Evolutionary conservation across 2,888 invertebrate genomes (phyloP).

Genomic region (Tetrapedia diversipes): DNA sequence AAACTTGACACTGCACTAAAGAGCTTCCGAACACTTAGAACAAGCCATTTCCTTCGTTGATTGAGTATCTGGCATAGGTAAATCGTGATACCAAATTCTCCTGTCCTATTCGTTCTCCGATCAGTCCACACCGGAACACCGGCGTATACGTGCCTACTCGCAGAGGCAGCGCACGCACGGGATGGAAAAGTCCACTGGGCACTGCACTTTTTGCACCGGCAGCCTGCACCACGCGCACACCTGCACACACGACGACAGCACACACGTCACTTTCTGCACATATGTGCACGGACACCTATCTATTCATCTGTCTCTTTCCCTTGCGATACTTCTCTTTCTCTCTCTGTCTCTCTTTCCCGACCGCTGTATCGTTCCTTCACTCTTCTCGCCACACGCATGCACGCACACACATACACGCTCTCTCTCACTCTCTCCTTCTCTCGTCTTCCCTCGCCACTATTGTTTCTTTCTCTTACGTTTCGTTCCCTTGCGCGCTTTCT

Average conservation of each 20-base stretch:
- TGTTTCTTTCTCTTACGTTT: conserved; percentile 33
- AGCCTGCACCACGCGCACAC: conserved; percentile 65
- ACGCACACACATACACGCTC: too few relatives aligned
- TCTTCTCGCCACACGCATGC: conserved; percentile 14
- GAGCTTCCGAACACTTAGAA: neutral
- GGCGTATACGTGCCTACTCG: conserved; percentile 53
- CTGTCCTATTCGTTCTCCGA: conserved; percentile 39
- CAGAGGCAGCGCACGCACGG: conserved; percentile 60
- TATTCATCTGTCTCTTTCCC: conserved; percentile 40
- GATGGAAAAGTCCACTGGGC: conserved; percentile 72
- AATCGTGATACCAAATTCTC: neutral
- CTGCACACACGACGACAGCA: conserved; percentile 52
- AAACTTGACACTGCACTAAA: neutral
- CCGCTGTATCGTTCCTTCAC: conserved; percentile 22
- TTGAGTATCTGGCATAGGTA: neutral
- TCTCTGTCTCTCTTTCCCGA: conserved; percentile 11
- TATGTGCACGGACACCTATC: conserved; percentile 63
- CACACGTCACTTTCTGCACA: conserved; percentile 58
- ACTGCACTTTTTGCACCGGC: conserved; percentile 69
- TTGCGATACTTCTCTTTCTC: conserved; percentile 15
- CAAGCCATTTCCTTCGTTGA: neutral
- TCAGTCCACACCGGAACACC: conserved; percentile 52
- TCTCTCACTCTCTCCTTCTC: conserved; percentile 19
- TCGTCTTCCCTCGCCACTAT: conserved; percentile 24
- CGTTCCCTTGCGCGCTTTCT: conserved; percentile 17